phyloP scores from a whole-genome alignment of 2,888 invertebrate genomes.

The Lithophane semibrunnea region DNA sequence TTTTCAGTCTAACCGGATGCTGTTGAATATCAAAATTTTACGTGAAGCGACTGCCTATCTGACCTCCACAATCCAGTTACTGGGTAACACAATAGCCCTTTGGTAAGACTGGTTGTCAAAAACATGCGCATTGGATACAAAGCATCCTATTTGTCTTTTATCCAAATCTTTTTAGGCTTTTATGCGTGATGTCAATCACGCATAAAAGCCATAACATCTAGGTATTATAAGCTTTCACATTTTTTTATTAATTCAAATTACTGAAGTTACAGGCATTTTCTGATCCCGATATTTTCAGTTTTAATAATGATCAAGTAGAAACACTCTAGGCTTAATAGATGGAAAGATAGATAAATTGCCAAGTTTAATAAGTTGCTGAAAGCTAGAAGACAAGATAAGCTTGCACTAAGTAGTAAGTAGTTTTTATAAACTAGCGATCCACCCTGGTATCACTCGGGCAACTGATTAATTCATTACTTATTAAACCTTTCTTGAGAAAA shows the following conservation, averaged over 20 bases:
- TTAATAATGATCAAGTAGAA: neutral
- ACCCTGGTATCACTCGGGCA: accelerated
- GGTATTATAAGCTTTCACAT: neutral
- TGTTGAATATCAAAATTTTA: neutral
- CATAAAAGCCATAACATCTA: neutral
- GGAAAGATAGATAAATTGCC: neutral
- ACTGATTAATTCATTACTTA: neutral
- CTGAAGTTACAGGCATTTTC: neutral
- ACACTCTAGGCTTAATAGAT: neutral
- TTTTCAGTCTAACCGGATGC: neutral
- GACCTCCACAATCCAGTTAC: neutral
- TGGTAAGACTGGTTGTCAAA: neutral
- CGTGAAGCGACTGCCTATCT: neutral
- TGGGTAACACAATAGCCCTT: no score
- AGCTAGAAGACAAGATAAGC: neutral
- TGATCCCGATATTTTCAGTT: neutral
- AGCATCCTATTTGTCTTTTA: neutral
- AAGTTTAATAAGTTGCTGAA: neutral
- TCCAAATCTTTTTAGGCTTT: neutral
- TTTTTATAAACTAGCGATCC: neutral
- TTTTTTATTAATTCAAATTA: neutral
- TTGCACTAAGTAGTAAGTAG: neutral
- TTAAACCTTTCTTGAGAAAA: neutral
- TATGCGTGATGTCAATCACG: neutral
- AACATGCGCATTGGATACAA: neutral